Percentiles rank a stretch among this genome's conserved stretches.
phyloP scores from a whole-genome alignment of 2,888 invertebrate genomes.

The Glaucopsyche alexis region DNA sequence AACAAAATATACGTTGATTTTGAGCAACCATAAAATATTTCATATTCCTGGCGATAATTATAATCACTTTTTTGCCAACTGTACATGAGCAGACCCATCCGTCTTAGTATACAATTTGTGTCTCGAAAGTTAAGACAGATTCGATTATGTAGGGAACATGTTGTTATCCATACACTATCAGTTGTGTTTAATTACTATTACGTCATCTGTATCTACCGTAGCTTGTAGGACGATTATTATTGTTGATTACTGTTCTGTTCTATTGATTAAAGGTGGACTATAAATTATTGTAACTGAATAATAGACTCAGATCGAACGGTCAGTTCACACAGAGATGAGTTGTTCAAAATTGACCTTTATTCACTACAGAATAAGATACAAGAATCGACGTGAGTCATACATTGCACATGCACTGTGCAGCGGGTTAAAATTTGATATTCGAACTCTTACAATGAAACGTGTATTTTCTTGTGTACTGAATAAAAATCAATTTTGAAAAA shows the following conservation, averaged over 20 bases:
- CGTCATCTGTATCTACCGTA: slow-evolving; percentile 2
- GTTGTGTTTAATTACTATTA: slow-evolving; percentile 4
- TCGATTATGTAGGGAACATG: slow-evolving; percentile 14
- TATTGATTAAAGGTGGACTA: slow-evolving; percentile 11
- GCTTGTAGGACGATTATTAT: background rate
- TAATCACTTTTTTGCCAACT: background rate
- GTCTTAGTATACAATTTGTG: slow-evolving; percentile 15
- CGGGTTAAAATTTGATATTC: too few relatives aligned
- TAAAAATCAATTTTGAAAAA: too few relatives aligned
- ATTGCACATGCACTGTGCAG: too few relatives aligned
- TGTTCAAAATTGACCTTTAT: too few relatives aligned
- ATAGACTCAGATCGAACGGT: background rate
- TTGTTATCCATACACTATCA: background rate
- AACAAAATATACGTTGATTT: too few relatives aligned
- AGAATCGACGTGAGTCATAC: too few relatives aligned
- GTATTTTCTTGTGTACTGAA: too few relatives aligned
- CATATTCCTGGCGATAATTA: too few relatives aligned
- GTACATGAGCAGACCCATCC: slow-evolving; percentile 1
- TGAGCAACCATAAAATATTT: too few relatives aligned
- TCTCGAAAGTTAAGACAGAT: slow-evolving; percentile 12
- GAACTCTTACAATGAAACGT: too few relatives aligned
- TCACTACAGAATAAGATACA: too few relatives aligned
- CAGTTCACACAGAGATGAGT: too few relatives aligned
- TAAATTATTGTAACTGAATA: background rate
- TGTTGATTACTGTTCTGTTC: slow-evolving; percentile 3